Base-by-base conservation (phyloP, 2,888 invertebrate species). In the Keiferia lycopersicella region DNA sequence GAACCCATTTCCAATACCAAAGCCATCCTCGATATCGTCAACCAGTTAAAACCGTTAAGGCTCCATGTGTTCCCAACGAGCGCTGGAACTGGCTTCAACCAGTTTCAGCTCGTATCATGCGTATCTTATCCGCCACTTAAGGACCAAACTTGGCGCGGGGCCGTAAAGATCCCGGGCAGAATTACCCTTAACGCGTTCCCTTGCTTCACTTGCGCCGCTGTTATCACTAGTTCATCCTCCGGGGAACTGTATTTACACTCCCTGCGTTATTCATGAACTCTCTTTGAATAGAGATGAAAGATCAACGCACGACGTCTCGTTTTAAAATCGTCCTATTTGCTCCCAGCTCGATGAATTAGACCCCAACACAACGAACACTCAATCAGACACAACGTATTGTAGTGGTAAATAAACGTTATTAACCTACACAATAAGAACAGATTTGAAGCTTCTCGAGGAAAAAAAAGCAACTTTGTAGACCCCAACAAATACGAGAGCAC, bases 211-310 rank as follows among this genome's bases (percentile, higher is more conserved):
- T 72, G 73, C 71, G 77, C 77, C 77, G 73, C 75, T 78, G 81
- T 83, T 87, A 86, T 85, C 86, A 84, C 83, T 82, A 80, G 79
- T 82, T 79, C 78, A 70, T 71, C 70, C 86, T 73, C 79, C 66
- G 34, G 81, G 79, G 84, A 82, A 74, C 78, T 82, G 82, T 87
- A 83, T 85, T 87, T 84, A 85, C 82, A 78, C 77, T 75, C 77
- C 74, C 82, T 86, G 83, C 82, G 83, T 86, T 87, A 88, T 90
- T 88, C 88, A 88, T 89, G 87, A 85, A 83, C 76, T 73, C 70
- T 68, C 75, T 81, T 80, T 88, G 88, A 89, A 88, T 90, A 88
- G 86, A 87, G 86, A 89, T 89, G 87, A 87, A 84, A 75, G 77
- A 84, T 74, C 67, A 70, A 75, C 73, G 72, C 45, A 50, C 30